Conservation (phyloP, 2,888 invertebrate species). For the Drosophila mimica region DNA sequence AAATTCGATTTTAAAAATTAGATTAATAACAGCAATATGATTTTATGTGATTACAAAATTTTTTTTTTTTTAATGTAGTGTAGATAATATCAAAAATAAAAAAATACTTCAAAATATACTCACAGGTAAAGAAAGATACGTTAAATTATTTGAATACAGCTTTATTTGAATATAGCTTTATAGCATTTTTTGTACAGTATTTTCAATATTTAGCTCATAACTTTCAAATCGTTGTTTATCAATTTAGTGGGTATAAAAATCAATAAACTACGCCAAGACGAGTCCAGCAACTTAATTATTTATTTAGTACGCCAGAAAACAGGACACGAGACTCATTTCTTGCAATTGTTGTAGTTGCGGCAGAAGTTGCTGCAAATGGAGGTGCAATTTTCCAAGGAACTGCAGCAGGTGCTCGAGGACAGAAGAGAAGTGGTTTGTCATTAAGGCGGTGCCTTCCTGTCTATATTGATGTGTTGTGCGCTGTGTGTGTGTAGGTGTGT, state of each 20-base stretch:
- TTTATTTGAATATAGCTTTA: not conserved
- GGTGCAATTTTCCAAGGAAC: conserved; percentile 52
- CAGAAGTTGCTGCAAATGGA: conserved; percentile 27
- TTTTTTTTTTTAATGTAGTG: not conserved
- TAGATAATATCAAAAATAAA: not conserved
- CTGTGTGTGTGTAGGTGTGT: conserved; percentile 13
- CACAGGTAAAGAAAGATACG: not conserved
- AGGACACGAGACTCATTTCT: conserved; percentile 31
- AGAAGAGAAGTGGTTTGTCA: conserved; percentile 35
- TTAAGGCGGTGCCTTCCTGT: conserved; percentile 32
- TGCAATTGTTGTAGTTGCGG: conserved; percentile 13
- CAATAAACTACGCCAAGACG: conserved; percentile 46
- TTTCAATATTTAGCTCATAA: not conserved
- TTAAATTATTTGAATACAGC: not conserved
- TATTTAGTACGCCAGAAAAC: conserved; percentile 38
- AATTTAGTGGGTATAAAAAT: conserved; percentile 30
- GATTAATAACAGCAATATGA: not conserved
- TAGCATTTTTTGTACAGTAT: not conserved
- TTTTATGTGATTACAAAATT: not conserved
- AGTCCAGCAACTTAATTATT: conserved; percentile 63
- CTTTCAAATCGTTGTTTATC: not conserved
- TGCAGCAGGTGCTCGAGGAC: conserved; percentile 63
- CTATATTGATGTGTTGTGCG: conserved; percentile 22
- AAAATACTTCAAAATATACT: not conserved
- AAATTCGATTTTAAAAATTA: not conserved